Evolutionary conservation across 1,140 invertebrate genomes (phyloP).

Genomic region (Ips typographus): DNA sequence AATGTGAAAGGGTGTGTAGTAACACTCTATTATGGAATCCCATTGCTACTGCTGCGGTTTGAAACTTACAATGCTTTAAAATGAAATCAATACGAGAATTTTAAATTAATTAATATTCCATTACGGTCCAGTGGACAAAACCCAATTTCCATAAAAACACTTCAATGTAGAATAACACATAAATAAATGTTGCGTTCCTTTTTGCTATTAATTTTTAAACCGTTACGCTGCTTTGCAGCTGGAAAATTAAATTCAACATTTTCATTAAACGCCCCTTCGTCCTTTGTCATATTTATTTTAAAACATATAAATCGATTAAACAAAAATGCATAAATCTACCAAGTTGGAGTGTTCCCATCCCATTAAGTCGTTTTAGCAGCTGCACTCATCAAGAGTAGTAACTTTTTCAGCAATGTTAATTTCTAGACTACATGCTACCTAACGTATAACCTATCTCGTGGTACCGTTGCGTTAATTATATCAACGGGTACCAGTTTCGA

Average conservation of each 20-base stretch:
- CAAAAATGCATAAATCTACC: neutral
- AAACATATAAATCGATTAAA: neutral
- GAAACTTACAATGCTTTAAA: too few species aligned
- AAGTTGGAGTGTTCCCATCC: neutral
- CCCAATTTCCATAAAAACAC: neutral
- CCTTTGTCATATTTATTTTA: too few species aligned
- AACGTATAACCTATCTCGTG: slow-evolving; percentile 1
- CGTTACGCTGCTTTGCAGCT: too few species aligned
- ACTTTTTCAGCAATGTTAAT: neutral
- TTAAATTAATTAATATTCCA: neutral
- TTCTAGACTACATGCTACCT: slow-evolving; percentile 2
- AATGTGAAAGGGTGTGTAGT: neutral
- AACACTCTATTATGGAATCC: too few species aligned
- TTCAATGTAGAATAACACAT: neutral
- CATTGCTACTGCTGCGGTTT: too few species aligned
- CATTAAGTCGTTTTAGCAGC: slow-evolving; percentile 1
- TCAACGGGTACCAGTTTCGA: neutral
- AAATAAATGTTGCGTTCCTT: too few species aligned
- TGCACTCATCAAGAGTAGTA: neutral
- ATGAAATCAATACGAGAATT: neutral
- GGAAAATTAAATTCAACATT: too few species aligned
- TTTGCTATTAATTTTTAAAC: too few species aligned
- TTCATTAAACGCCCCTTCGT: too few species aligned
- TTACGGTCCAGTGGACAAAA: neutral
- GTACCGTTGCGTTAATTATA: slow-evolving; percentile 6